Evolutionary conservation across 2,888 invertebrate genomes (phyloP).

Genomic region (Ethmia dodecea): DNA sequence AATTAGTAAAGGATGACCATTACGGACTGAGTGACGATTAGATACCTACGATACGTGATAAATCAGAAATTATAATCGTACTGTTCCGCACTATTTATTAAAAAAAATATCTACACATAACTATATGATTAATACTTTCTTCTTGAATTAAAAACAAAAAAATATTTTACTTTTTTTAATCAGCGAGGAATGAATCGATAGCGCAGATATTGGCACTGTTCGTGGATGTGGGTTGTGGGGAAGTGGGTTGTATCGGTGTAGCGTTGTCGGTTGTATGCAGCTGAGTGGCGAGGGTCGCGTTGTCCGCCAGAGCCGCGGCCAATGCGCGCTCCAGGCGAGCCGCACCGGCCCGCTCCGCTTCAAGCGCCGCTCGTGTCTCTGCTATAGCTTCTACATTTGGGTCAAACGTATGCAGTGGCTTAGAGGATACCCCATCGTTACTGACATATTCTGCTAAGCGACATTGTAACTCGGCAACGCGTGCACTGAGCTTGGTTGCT

Average conservation of each 20-base stretch:
- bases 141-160: too few species aligned
- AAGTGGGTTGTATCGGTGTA: constrained; percentile 14
- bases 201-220: constrained; percentile 38
- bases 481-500: constrained; percentile 42
- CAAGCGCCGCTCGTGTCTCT: constrained; percentile 46
- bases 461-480: constrained; percentile 44
- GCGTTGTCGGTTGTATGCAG: constrained; percentile 37
- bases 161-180: too few species aligned
- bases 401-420: constrained; percentile 19
- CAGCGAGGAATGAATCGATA: constrained; percentile 61
- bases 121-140: too few species aligned
- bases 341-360: constrained; percentile 50
- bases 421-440: constrained; percentile 14
- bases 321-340: constrained; percentile 50
- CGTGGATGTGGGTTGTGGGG: constrained; percentile 24
- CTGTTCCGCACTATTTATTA: too few species aligned
- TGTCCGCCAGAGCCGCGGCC: constrained; percentile 53
- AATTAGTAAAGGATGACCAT: too few species aligned
- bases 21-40: too few species aligned
- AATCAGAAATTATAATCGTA: too few species aligned
- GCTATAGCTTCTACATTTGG: constrained; percentile 34
- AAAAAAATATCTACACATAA: too few species aligned
- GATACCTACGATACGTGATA: too few species aligned
- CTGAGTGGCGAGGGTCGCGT: constrained; percentile 43
- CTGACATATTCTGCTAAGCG: constrained; percentile 24